phyloP scores from a whole-genome alignment of 1,140 invertebrate genomes.

The Aethina tumida region DNA sequence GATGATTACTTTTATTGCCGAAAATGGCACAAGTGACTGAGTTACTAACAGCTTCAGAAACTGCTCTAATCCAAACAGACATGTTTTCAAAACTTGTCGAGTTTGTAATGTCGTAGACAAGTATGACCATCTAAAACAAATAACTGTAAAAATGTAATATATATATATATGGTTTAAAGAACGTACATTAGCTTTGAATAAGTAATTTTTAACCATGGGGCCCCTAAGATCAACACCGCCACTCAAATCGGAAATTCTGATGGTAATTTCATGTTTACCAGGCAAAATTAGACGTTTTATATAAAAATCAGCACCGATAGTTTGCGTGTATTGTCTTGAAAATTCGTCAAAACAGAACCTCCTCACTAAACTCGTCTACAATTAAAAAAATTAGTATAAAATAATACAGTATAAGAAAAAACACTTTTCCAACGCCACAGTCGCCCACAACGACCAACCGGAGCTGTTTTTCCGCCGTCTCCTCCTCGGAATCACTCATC shows the following conservation, averaged over 20 bases:
- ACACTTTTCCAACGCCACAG: slow-evolving; percentile 70
- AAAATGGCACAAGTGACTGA: slow-evolving; percentile 61
- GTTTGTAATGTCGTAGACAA: slow-evolving; percentile 84
- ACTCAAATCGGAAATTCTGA: slow-evolving; percentile 79
- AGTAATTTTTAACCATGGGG: slow-evolving; percentile 74
- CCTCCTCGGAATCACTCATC: slow-evolving; percentile 59
- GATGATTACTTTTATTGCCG: slow-evolving; percentile 70
- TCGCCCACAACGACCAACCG: slow-evolving; percentile 78
- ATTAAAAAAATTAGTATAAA: slow-evolving; percentile 15
- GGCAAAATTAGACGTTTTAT: slow-evolving; percentile 59
- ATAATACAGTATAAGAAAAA: neutral
- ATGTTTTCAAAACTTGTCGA: slow-evolving; percentile 69
- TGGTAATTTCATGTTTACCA: slow-evolving; percentile 52
- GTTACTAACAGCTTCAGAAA: slow-evolving; percentile 45
- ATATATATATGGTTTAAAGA: slow-evolving; percentile 4
- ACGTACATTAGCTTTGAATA: slow-evolving; percentile 66
- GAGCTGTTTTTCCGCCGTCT: slow-evolving; percentile 53
- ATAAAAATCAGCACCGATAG: slow-evolving; percentile 74
- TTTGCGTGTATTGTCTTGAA: slow-evolving; percentile 61
- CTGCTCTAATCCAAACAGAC: slow-evolving; percentile 58
- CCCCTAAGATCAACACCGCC: slow-evolving; percentile 65
- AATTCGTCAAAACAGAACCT: slow-evolving; percentile 66
- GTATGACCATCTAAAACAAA: slow-evolving; percentile 60
- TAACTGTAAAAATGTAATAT: slow-evolving; percentile 7
- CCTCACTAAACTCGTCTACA: slow-evolving; percentile 58